Conservation (phyloP, 2,888 invertebrate species). For the Cantharis rustica region DNA sequence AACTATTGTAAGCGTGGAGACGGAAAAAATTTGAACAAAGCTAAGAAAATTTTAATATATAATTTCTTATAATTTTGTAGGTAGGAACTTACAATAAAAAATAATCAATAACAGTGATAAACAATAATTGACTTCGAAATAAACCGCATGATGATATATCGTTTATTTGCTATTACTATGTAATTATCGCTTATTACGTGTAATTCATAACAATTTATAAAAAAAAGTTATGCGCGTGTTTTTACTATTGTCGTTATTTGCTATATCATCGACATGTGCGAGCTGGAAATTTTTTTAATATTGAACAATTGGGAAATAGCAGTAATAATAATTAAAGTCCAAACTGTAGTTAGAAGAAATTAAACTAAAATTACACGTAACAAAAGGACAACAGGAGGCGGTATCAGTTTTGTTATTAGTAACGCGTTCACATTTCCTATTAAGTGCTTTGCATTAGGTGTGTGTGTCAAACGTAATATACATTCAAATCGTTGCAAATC, state of each 20-base stretch:
- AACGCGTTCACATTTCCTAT: conserved; percentile 44
- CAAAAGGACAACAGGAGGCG: conserved; percentile 5
- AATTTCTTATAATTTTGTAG: no score
- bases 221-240: background rate
- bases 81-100: no score
- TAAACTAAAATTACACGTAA: conserved; percentile 5
- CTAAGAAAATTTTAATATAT: no score
- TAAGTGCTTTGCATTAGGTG: conserved; percentile 41
- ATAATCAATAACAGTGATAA: background rate
- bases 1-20: no score
- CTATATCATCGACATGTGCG: background rate
- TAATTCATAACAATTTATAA: background rate
- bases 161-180: background rate
- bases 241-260: background rate
- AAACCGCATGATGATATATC: background rate
- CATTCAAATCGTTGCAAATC: conserved; percentile 39
- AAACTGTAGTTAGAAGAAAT: conserved; percentile 1
- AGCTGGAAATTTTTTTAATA: background rate
- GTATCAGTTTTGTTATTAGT: conserved; percentile 31
- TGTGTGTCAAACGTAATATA: conserved; percentile 39
- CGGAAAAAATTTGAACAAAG: no score
- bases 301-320: background rate
- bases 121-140: background rate
- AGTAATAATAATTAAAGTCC: conserved; percentile 1
- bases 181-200: background rate